Evolutionary conservation across 1,140 invertebrate genomes (phyloP), one percentile per base, ranked within the genome.

Genomic region (Diploscapter pachys): DNA sequence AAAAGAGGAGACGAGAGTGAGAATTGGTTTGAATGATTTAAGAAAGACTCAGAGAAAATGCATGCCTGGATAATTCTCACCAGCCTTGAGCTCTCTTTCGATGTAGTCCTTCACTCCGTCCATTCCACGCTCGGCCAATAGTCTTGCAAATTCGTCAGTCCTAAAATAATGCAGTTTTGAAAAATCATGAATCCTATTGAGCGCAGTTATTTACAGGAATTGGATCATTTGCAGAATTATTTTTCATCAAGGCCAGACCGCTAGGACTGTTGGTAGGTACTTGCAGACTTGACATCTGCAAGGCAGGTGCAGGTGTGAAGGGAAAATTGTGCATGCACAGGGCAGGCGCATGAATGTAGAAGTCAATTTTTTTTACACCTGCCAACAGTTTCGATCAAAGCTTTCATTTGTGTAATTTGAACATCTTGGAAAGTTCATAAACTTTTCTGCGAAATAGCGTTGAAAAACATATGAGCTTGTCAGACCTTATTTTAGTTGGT

Each of bases 41-140:
- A 64, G 13, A 13, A 64, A 64, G 13, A 64, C 13, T 64, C 13
- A 64, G 13, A 68, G 52, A 68, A 68, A 68, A 9, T 5, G 51
- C 66, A 68, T 68, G 31, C 66, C 66, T 6, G 66, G 66, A 11
- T 52, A 54, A 6, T 50, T 6, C 50, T 68, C 56, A 2, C 52
- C 48, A 9, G 57, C 52, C 11, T 51, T 54, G 31, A 68, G 51
- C 11, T 6, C 9, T 55, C 56, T 53, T 54, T 68, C 66, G 31
- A 68, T 68, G 11, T 31, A 31, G 31, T 31, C 31, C 31, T 31
- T 31, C 31, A 31, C 31, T 31, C 31, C 31, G 31, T 9, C 2
- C 51, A 9, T 48, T 54, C 56, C 8, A 13, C 66, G 48, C 50
- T 68, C 2, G 6, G 63, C 13, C 13, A 50, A 48, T 2, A 31